Evolutionary conservation across 2,113 vertebrate species (phyloP).

Genomic region (Muntiacus reevesi): DNA sequence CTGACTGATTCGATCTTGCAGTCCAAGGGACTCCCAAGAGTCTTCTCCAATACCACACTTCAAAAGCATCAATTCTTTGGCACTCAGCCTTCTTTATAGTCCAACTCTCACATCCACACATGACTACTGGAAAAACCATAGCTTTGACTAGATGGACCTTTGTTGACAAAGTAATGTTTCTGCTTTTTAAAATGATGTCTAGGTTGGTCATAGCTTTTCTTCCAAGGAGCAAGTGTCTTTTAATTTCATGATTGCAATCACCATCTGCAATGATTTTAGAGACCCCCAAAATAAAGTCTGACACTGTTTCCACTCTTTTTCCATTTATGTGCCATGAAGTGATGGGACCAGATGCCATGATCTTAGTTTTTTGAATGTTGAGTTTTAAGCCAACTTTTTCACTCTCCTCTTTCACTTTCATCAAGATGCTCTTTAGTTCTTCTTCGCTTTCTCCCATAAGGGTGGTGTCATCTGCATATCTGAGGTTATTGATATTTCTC

Average conservation of each 20-base stretch:
- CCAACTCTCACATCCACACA: not conserved
- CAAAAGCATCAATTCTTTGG: not conserved
- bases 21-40: not conserved
- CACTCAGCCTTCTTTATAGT: not conserved
- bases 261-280: not conserved
- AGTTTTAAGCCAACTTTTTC: not conserved
- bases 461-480: not conserved
- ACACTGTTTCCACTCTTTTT: not conserved
- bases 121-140: not conserved
- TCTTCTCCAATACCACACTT: not conserved
- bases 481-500: not conserved
- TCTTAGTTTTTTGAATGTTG: not conserved
- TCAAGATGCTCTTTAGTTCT: not conserved
- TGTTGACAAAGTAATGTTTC: not conserved
- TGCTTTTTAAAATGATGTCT: not conserved
- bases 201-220: not conserved
- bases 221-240: not conserved
- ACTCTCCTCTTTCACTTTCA: not conserved
- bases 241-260: not conserved
- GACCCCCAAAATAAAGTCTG: not conserved
- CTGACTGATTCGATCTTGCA: not conserved
- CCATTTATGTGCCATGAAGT: not conserved
- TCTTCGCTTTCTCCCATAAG: not conserved
- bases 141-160: not conserved
- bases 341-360: rapidly evolving